Conservation (phyloP, 2,113 vertebrate species). For the Equus quagga region DNA sequence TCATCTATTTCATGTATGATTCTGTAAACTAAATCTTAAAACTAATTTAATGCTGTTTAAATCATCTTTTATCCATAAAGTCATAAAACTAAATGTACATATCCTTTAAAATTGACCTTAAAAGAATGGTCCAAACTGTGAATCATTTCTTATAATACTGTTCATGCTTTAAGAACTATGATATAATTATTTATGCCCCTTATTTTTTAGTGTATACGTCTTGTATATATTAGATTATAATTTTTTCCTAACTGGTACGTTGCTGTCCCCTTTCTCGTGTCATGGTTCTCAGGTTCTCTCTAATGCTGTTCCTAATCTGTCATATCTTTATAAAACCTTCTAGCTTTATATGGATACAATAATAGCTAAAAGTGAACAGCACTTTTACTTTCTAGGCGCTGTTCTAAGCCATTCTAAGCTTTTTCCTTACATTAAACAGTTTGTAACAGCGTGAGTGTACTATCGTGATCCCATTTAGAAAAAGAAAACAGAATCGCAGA, state of each 20-base stretch:
- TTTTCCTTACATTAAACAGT: background rate
- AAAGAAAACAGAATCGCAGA: background rate
- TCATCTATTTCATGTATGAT: background rate
- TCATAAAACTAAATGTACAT: background rate
- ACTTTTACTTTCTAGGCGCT: background rate
- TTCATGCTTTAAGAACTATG: background rate
- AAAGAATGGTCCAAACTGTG: background rate
- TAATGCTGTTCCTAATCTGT: background rate
- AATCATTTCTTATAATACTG: background rate
- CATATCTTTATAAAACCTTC: background rate
- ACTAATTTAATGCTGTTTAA: background rate
- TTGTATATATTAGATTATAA: background rate
- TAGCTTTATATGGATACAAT: background rate
- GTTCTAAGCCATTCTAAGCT: background rate
- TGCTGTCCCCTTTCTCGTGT: background rate
- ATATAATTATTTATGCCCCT: background rate
- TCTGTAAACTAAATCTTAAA: background rate
- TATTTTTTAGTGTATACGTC: background rate
- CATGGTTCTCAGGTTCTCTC: background rate
- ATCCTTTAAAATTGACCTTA: slow-evolving; percentile 23
- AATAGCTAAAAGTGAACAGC: background rate
- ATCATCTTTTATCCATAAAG: background rate
- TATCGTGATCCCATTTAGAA: background rate
- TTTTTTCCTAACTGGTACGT: background rate
- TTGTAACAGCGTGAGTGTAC: background rate